phyloP scores from a whole-genome alignment of 2,888 invertebrate genomes.

The Lochmaea crataegi region DNA sequence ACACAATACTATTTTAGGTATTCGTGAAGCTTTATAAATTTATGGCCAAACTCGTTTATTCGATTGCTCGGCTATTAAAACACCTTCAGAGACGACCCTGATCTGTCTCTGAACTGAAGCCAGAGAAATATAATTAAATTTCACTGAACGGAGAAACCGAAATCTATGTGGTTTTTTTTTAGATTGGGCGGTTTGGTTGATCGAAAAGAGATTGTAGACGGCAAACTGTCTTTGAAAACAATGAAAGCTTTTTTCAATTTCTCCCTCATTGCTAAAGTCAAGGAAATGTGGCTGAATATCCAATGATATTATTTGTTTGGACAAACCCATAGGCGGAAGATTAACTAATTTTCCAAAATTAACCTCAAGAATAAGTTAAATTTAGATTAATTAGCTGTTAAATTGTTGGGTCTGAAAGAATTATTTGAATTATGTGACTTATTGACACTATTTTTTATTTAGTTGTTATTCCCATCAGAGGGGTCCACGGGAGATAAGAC shows the following conservation, averaged over 20 bases:
- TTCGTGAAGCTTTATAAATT: no score
- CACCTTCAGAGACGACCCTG: conserved; percentile 15
- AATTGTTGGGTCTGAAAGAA: no score
- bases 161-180: conserved; percentile 34
- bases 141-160: conserved; percentile 30
- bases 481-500: no score
- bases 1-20: no score
- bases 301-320: conserved; percentile 24
- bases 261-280: conserved; percentile 26
- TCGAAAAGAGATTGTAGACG: conserved; percentile 32
- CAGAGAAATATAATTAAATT: conserved; percentile 39
- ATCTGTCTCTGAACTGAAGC: conserved; percentile 24
- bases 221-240: conserved; percentile 34
- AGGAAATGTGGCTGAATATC: conserved; percentile 27
- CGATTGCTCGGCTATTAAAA: neutral
- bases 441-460: no score
- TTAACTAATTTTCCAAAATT: neutral
- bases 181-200: conserved; percentile 22
- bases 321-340: neutral
- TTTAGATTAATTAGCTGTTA: no score
- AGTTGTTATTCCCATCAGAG: no score
- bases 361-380: no score
- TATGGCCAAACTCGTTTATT: no score
- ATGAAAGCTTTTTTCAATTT: conserved; percentile 24
- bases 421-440: no score